These are phyloP conservation scores for Molossus molossus DNA, from an alignment of 2,797 vertebrate species.

Conservation along the genomic window DNA sequence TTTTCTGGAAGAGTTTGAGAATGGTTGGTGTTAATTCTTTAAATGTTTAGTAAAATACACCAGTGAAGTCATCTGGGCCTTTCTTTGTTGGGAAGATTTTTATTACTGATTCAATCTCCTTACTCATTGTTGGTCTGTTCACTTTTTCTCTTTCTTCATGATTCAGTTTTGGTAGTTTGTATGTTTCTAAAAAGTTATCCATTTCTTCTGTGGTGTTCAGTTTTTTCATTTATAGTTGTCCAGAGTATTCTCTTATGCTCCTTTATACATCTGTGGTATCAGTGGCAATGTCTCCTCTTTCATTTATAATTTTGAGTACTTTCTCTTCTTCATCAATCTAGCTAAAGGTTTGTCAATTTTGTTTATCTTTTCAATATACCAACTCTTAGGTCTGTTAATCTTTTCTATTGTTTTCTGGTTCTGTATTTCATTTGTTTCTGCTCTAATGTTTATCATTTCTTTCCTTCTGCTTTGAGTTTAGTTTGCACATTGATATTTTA, in stretches of 20 bases:
- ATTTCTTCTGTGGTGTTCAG: neutral
- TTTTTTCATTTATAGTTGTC: neutral
- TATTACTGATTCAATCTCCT: no score
- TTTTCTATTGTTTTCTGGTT: neutral
- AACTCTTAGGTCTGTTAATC: neutral
- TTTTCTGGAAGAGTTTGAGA: neutral
- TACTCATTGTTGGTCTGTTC: no score
- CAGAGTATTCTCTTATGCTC: neutral
- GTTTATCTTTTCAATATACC: neutral
- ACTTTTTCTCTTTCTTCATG: no score
- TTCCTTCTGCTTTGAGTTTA: neutral
- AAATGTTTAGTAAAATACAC: no score
- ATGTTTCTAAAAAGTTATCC: no score
- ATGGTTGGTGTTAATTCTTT: no score
- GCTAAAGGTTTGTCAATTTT: neutral
- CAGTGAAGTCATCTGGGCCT: no score
- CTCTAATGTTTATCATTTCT: neutral
- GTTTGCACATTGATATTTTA: neutral
- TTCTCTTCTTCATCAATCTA: neutral
- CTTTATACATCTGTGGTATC: neutral
- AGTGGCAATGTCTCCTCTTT: neutral
- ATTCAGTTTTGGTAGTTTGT: no score
- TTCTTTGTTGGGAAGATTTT: no score
- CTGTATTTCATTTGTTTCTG: neutral
- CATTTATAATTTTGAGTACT: neutral